Conservation (phyloP, 2,113 vertebrate species). For the Choloepus hoffmanni region DNA sequence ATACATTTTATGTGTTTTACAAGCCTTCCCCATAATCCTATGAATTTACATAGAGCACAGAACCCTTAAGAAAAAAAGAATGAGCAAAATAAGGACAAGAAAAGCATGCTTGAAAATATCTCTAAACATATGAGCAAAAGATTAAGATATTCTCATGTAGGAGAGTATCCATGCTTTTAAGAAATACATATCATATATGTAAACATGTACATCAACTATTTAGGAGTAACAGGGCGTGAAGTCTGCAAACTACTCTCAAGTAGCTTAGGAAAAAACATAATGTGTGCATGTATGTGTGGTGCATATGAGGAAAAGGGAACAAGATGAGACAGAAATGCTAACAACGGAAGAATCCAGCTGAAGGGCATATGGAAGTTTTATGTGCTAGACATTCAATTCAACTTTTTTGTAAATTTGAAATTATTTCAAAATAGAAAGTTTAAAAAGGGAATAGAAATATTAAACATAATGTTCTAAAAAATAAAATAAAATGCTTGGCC, state of each 20-base stretch:
- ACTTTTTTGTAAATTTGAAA: background rate
- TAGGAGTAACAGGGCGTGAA: rapidly evolving
- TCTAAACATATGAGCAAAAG: background rate
- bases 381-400: background rate
- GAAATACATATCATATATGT: background rate
- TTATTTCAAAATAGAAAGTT: background rate
- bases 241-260: background rate
- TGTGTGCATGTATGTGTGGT: rapidly evolving
- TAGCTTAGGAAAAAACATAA: background rate
- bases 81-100: background rate
- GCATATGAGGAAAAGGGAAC: background rate
- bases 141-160: no score
- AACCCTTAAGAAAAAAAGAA: background rate
- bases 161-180: no score
- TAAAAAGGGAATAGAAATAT: background rate
- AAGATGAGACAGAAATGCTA: no score
- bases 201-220: no score
- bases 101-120: rapidly evolving
- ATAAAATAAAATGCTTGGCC: background rate
- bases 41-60: background rate
- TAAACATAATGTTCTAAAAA: no score
- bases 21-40: rapidly evolving
- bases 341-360: rapidly evolving
- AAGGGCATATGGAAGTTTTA: rapidly evolving
- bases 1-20: no score